Percentiles rank a stretch among this genome's conserved stretches.
Conservation (phyloP, 2,888 invertebrate species). For the Melanargia galathea region DNA sequence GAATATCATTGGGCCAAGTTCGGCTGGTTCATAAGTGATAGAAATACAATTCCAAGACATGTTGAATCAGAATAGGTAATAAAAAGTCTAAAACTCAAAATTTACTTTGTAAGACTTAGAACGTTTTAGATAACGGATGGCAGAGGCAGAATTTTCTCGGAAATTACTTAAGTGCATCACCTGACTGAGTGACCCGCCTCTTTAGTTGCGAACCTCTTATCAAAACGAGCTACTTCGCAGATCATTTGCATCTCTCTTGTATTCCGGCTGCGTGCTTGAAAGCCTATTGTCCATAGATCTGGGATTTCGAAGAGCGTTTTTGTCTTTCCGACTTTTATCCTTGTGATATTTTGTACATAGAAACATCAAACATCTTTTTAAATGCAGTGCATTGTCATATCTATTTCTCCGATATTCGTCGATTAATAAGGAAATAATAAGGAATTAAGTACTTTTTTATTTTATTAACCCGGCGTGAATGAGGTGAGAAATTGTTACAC, state of each 20-base stretch:
- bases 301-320: conserved; percentile 1
- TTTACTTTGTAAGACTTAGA: background rate
- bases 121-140: background rate
- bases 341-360: background rate
- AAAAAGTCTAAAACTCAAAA: background rate
- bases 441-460: no score
- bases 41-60: no score
- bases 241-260: conserved; percentile 18
- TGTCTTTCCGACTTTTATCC: conserved; percentile 8
- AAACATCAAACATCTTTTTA: background rate
- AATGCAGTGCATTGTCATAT: background rate
- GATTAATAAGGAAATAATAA: no score
- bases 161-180: conserved; percentile 17
- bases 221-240: conserved; percentile 8
- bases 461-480: no score
- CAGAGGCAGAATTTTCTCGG: conserved; percentile 3
- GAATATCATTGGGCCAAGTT: no score
- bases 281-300: conserved; percentile 11
- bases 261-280: conserved; percentile 13
- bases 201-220: conserved; percentile 1
- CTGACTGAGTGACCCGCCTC: conserved; percentile 6
- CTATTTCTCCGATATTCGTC: no score
- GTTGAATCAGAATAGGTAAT: no score
- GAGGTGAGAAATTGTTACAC: no score
- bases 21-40: no score